Base-by-base conservation (phyloP, 2,113 vertebrate genomes). In the Elachura formosa region DNA sequence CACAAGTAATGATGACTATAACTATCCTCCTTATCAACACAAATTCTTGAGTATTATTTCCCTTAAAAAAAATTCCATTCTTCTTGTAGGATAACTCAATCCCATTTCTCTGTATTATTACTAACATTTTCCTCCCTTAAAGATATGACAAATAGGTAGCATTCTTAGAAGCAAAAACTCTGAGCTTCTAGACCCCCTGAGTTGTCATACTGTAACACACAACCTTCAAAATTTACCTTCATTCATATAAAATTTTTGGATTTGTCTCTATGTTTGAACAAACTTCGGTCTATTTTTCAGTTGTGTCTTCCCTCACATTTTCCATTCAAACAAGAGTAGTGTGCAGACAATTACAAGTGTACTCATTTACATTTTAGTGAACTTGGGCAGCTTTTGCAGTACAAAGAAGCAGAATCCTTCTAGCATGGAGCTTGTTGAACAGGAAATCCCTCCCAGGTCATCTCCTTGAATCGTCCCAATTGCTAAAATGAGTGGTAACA, bases 291-390 rank as follows among this genome's bases (percentile, higher is more conserved):
- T 76, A 10, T 52, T 81, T 91, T 71, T 62, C 34, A 69, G 0
- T 38, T 68, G 1, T 56, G 19, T 52, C 33, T 91, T 56, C 36
- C 29, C 11, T 72, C 23, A 36, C 6, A 19, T 93, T 75, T 68
- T 36, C 45, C 25, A 38, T 82, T 94, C 62, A 61, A 91, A 81
- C 23, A 62, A 67, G 43, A 92, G 26, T 49, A 69, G 62, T 18
- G 10, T 23, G 15, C 78, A 79, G 45, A 63, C 93, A 85, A 90
- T 79, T 54, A 73, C 41, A 51, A 52, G n/a, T 56, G 55, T 87
- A 56, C 4, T 63, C 52, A 81, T 80, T 85, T 61, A 67, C 48
- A 59, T 84, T 84, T 91, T 40, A 84, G 48, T 74, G 55, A 81
- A 49, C 20, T 46, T 77, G 24, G 59, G 19, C 24, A 83, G 24